phyloP scores from a whole-genome alignment of 1,140 invertebrate species.

The Scaptodrosophila lebanonensis region DNA sequence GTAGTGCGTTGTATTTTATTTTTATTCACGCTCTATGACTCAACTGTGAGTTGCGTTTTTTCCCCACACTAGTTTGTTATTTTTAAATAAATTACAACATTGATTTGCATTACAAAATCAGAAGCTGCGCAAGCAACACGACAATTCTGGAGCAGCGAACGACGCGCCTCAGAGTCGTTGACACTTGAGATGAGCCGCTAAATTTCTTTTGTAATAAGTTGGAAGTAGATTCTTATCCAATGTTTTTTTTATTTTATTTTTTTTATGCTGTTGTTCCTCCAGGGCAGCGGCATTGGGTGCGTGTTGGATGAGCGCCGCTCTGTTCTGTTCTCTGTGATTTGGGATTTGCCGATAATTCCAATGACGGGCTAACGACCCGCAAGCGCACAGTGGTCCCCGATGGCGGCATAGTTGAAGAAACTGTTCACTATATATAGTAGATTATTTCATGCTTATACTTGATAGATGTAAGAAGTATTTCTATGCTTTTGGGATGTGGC shows the following conservation, averaged over 20 bases:
- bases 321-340: no score
- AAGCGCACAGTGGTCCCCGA: no score
- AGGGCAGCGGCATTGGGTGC: no score
- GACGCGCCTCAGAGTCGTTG: slow-evolving; percentile 61
- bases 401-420: no score
- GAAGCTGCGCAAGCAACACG: slow-evolving; percentile 5
- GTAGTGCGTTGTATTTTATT: slow-evolving; percentile 12
- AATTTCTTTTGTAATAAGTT: no score
- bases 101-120: slow-evolving; percentile 64
- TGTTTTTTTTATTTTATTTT: no score
- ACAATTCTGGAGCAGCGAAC: slow-evolving; percentile 45
- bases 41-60: slow-evolving; percentile 35
- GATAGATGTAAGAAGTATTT: no score
- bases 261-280: no score
- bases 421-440: no score
- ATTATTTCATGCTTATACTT: no score
- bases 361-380: slow-evolving; percentile 60
- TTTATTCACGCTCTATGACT: slow-evolving; percentile 1
- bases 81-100: slow-evolving; percentile 60
- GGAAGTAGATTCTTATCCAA: slow-evolving; percentile 39
- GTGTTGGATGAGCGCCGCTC: no score
- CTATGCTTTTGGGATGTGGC: no score
- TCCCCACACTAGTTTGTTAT: slow-evolving; percentile 33
- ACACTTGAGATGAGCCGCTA: slow-evolving; percentile 44
- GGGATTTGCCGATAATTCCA: slow-evolving; percentile 47